phyloP scores from a whole-genome alignment of 2,888 invertebrate species.

The Antitype chi region DNA sequence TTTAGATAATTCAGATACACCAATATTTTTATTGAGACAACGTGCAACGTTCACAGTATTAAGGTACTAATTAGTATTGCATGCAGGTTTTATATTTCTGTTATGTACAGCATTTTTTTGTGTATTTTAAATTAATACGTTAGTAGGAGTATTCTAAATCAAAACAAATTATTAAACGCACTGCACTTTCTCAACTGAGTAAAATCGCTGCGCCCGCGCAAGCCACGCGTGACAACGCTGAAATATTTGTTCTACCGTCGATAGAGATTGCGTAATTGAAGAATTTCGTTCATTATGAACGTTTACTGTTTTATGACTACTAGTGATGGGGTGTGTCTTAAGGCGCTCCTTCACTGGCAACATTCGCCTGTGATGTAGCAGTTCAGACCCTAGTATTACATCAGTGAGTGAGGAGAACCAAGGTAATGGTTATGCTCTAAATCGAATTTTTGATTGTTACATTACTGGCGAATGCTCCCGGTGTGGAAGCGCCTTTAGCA shows the following conservation, averaged over 20 bases:
- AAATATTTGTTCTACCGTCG: constrained; percentile 74
- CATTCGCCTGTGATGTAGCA: too few relatives aligned
- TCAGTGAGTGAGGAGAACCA: too few relatives aligned
- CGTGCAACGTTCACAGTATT: background rate
- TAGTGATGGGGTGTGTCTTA: background rate
- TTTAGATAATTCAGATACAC: background rate
- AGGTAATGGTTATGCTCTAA: too few relatives aligned
- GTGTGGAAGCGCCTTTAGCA: too few relatives aligned
- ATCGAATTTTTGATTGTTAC: too few relatives aligned
- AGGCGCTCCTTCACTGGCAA: too few relatives aligned
- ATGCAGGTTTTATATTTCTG: background rate
- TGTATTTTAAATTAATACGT: background rate
- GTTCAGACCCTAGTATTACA: too few relatives aligned
- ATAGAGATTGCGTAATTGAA: constrained; percentile 63
- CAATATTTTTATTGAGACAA: background rate
- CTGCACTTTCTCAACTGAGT: constrained; percentile 56
- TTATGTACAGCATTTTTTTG: too few relatives aligned
- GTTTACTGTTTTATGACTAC: constrained; percentile 11
- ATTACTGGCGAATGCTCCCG: too few relatives aligned
- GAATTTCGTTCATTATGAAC: constrained; percentile 34
- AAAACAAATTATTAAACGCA: constrained; percentile 45
- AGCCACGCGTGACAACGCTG: constrained; percentile 77
- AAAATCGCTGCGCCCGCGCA: constrained; percentile 51
- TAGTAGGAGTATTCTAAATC: background rate
- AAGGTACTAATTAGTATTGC: background rate